These are phyloP conservation scores for Ametastegia equiseti DNA, from an alignment of 2,888 invertebrate genomes.

Conservation along the genomic window DNA sequence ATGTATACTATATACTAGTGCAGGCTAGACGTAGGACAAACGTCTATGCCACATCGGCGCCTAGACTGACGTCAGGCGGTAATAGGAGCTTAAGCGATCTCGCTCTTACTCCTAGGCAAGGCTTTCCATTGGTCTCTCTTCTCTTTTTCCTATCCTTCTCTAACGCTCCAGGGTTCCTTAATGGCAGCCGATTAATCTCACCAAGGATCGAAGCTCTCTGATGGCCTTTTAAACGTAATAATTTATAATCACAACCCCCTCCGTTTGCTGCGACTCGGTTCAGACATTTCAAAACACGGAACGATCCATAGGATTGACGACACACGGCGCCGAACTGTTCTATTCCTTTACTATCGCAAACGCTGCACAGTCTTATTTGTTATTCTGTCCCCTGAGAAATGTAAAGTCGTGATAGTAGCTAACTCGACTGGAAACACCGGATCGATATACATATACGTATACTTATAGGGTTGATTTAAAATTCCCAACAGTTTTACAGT, in stretches of 20 bases:
- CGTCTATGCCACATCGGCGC: slow-evolving; percentile 39
- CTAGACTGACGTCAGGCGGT: slow-evolving; percentile 1
- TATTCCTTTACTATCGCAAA: background rate
- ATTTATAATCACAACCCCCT: slow-evolving; percentile 31
- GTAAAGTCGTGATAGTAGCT: slow-evolving; percentile 52
- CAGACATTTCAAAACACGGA: slow-evolving; percentile 23
- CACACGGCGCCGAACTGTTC: slow-evolving; percentile 23
- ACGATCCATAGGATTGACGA: slow-evolving; percentile 16
- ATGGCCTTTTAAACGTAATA: slow-evolving; percentile 43
- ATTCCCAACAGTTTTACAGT: slow-evolving; percentile 53
- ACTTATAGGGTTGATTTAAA: slow-evolving; percentile 17
- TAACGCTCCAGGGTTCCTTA: slow-evolving; percentile 12
- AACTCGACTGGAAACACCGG: slow-evolving; percentile 43
- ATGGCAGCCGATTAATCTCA: slow-evolving; percentile 40
- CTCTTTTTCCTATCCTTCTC: background rate
- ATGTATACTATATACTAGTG: background rate
- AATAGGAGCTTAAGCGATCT: slow-evolving; percentile 30
- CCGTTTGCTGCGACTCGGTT: background rate
- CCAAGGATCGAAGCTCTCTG: slow-evolving; percentile 15
- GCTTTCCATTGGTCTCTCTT: background rate
- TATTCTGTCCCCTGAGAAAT: background rate
- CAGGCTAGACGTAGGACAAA: slow-evolving; percentile 13
- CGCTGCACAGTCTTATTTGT: background rate
- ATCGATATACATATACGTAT: slow-evolving; percentile 34
- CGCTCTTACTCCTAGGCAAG: background rate